Evolutionary conservation across 2,888 invertebrate genomes (phyloP), one percentile per base, ranked within the genome.

Genomic region (Hybos culiciformis): DNA sequence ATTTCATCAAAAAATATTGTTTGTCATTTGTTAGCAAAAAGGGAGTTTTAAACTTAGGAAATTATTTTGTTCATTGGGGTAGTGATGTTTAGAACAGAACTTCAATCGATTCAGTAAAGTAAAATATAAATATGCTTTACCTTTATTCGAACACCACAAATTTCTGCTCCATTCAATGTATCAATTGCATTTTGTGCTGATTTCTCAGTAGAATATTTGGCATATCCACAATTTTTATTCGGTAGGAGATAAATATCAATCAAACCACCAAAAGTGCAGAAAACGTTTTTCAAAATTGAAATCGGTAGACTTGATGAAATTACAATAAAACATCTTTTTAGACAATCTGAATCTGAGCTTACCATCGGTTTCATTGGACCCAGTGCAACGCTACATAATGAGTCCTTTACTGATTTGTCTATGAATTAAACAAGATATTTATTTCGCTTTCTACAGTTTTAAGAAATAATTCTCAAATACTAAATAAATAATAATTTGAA

Each of bases 221-320:
- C 92, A 66, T 90, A 93, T 1, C 93, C 93, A 64, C 87, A 91
- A 56, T 88, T 92, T 60, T 87, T 85, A 59, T 90, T 85, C 38
- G 81, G 81, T 52, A 93, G 68, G 62, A 92, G 78, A 60, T 88
- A 92, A 3, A 91, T 86, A 62, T 90, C 91, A 45, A 92, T 88
- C 9, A 93, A 71, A 59, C 83, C 78, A 6, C 91, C 92, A 68
- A 93, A 93, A 55, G 92, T 77, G 54, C 86, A 86, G 63, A 93
- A 93, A 17, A 87, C 77, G 62, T 93, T 91, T 54, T 83, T 79
- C 56, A 94, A 70, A 19, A 85, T 80, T 46, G 80, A 75, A 51
- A 86, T 80, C 12, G 91, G 85, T 36, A 88, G 73, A 42, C 70
- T 68, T 48, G 62, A 57, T 38, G 63, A 54, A 32, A 63, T 50